Evolutionary conservation across 2,113 vertebrate species (phyloP).

Genomic region (Phocoena sinus): DNA sequence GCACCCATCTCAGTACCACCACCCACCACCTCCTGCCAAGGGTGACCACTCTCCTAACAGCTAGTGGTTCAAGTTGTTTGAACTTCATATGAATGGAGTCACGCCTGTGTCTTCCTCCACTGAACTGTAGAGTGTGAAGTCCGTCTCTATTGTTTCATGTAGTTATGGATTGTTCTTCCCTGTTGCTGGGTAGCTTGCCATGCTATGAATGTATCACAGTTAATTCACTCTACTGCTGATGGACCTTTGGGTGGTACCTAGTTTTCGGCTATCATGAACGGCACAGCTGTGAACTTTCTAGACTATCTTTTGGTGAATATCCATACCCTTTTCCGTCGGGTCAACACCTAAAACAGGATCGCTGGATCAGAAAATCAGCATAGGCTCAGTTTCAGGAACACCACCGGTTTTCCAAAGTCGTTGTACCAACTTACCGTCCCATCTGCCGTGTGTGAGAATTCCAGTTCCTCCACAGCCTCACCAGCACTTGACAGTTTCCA

Average conservation of each 20-base stretch:
- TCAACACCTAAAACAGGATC: background rate
- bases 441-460: fast-evolving
- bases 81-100: fast-evolving
- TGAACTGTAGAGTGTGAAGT: fast-evolving
- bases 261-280: background rate
- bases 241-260: background rate
- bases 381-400: background rate
- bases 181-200: fast-evolving
- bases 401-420: background rate
- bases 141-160: fast-evolving
- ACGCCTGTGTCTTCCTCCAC: background rate
- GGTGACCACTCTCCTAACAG: background rate
- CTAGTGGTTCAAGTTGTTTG: background rate
- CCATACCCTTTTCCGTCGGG: background rate
- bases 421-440: background rate
- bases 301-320: background rate
- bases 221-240: background rate
- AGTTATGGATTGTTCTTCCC: too few relatives aligned
- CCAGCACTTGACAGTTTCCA: background rate
- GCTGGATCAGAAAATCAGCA: fast-evolving
- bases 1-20: fast-evolving
- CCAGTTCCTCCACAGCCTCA: background rate
- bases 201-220: background rate
- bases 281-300: background rate
- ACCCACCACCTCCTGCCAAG: background rate